A percentile compares a stretch with the other conserved stretches of the same genome.
phyloP scores from a whole-genome alignment of 2,888 invertebrate genomes.

The Acrobasis repandana region DNA sequence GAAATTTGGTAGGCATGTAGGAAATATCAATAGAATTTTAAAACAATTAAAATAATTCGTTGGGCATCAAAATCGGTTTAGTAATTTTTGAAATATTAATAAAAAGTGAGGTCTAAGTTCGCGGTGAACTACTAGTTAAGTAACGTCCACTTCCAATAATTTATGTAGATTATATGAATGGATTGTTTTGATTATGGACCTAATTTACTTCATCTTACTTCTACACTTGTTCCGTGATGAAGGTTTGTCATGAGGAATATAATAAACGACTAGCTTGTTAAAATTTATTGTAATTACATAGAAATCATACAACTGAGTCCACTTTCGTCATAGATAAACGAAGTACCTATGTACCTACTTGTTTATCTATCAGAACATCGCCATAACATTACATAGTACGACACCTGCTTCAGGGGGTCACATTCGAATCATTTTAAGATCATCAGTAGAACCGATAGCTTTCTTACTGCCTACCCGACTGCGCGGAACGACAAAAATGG shows the following conservation, averaged over 20 bases:
- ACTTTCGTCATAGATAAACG: neutral
- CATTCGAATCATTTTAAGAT: neutral
- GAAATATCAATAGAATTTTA: too few species aligned
- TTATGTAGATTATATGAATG: too few species aligned
- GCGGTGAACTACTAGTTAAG: too few species aligned
- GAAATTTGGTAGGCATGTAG: too few species aligned
- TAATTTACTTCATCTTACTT: too few species aligned
- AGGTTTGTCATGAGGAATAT: neutral
- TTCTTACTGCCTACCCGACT: neutral
- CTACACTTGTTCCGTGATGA: neutral
- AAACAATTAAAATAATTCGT: too few species aligned
- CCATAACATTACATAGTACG: neutral
- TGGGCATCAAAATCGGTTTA: too few species aligned
- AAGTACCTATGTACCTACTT: neutral
- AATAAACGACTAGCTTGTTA: neutral
- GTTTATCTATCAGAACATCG: neutral
- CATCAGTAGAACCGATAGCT: neutral
- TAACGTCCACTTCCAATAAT: too few species aligned
- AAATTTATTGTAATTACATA: conserved; percentile 2
- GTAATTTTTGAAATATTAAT: too few species aligned
- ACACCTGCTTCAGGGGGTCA: neutral
- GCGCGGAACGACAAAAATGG: neutral
- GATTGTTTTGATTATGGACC: too few species aligned
- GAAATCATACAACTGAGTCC: neutral
- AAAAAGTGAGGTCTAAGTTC: too few species aligned